phyloP scores from a whole-genome alignment of 2,888 invertebrate species.

The Pimpla rufipes region DNA sequence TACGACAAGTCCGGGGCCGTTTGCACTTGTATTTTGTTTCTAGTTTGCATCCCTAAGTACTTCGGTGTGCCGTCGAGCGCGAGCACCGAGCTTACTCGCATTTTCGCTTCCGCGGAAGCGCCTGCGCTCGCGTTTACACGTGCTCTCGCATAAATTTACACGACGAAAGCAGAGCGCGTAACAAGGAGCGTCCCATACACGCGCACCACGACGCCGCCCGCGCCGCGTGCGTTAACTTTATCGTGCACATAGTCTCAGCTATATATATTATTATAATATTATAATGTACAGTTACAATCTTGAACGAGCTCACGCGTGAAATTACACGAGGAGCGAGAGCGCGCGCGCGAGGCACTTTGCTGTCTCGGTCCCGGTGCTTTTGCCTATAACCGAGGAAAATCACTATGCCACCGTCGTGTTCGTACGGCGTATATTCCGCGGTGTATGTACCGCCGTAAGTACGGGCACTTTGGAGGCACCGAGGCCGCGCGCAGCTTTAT shows the following conservation, averaged over 20 bases:
- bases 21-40: conserved; percentile 65
- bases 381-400: conserved; percentile 44
- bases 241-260: conserved; percentile 3
- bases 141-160: conserved; percentile 67
- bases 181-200: conserved; percentile 23
- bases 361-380: neutral
- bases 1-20: conserved; percentile 45
- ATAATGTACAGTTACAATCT: conserved; percentile 53
- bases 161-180: conserved; percentile 33
- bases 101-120: conserved; percentile 43
- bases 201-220: conserved; percentile 6
- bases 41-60: conserved; percentile 67
- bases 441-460: conserved; percentile 14
- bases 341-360: neutral
- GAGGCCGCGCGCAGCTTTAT: conserved; percentile 51
- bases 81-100: conserved; percentile 35
- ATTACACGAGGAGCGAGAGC: conserved; percentile 25
- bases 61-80: conserved; percentile 18
- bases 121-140: conserved; percentile 64
- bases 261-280: conserved; percentile 36
- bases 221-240: conserved; percentile 41
- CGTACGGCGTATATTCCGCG: neutral
- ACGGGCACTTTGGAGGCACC: conserved; percentile 40
- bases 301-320: conserved; percentile 63
- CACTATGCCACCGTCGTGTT: conserved; percentile 32